Conservation (phyloP, 2,113 vertebrate genomes). For the Otus sunia region DNA sequence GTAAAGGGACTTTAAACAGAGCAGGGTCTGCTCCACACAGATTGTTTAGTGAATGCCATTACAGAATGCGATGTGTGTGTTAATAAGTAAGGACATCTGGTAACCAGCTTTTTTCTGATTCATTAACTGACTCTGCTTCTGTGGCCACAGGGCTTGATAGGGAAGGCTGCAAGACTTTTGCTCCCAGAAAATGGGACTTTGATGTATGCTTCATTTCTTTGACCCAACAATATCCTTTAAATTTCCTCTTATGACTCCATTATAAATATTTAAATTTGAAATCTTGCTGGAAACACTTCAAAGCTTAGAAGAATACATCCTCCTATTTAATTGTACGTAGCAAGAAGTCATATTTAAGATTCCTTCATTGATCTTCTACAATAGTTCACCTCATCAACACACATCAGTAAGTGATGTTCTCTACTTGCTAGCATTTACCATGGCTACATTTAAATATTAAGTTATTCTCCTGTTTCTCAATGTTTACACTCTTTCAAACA, state of each 20-base stretch:
- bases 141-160: constrained; percentile 77
- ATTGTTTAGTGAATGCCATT: constrained; percentile 80
- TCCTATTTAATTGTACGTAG: not conserved
- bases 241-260: constrained; percentile 14
- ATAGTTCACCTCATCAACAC: not conserved
- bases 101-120: constrained; percentile 92
- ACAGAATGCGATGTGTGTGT: constrained; percentile 78
- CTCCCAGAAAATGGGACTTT: constrained; percentile 69
- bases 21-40: constrained; percentile 64
- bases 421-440: not conserved
- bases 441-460: not conserved
- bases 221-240: constrained; percentile 36
- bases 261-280: constrained; percentile 35
- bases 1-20: constrained; percentile 53
- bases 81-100: constrained; percentile 91
- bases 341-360: constrained; percentile 2
- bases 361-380: not conserved
- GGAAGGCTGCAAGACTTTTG: constrained; percentile 68
- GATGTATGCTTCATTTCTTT: constrained; percentile 61
- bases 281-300: not conserved
- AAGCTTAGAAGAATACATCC: not conserved
- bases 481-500: not conserved
- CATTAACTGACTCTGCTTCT: constrained; percentile 83
- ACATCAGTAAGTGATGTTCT: not conserved
- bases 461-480: not conserved